Conservation (phyloP, 2,888 invertebrate species). For the Apantesis nais region DNA sequence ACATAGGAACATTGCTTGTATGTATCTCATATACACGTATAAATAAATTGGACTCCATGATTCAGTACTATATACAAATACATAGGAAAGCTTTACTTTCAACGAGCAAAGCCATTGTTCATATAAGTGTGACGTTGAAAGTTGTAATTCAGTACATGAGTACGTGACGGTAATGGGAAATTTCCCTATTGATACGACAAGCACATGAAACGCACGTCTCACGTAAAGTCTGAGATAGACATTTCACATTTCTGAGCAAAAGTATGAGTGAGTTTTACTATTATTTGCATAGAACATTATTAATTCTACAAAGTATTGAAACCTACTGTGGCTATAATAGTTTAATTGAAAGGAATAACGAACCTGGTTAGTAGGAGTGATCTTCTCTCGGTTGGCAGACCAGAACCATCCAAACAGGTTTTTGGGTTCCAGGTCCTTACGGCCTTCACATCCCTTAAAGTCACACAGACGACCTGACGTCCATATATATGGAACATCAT, state of each 20-base stretch:
- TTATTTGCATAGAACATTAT: background rate
- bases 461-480: constrained; percentile 96
- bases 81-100: constrained; percentile 42
- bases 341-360: constrained; percentile 10
- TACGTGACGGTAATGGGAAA: constrained; percentile 34
- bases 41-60: background rate
- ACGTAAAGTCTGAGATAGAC: background rate
- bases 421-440: constrained; percentile 94
- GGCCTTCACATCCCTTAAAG: constrained; percentile 96
- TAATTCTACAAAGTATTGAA: background rate
- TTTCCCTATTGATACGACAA: constrained; percentile 33
- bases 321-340: too few relatives aligned
- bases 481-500: constrained; percentile 97
- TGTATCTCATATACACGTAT: background rate
- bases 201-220: constrained; percentile 36
- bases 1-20: too few relatives aligned
- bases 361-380: constrained; percentile 92
- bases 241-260: background rate
- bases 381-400: constrained; percentile 95
- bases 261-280: too few relatives aligned
- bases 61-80: constrained; percentile 21
- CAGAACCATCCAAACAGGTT: constrained; percentile 96
- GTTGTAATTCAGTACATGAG: constrained; percentile 39
- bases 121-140: constrained; percentile 44
- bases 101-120: constrained; percentile 35